Conservation (phyloP, 2,113 vertebrate genomes). For the Lota lota region DNA sequence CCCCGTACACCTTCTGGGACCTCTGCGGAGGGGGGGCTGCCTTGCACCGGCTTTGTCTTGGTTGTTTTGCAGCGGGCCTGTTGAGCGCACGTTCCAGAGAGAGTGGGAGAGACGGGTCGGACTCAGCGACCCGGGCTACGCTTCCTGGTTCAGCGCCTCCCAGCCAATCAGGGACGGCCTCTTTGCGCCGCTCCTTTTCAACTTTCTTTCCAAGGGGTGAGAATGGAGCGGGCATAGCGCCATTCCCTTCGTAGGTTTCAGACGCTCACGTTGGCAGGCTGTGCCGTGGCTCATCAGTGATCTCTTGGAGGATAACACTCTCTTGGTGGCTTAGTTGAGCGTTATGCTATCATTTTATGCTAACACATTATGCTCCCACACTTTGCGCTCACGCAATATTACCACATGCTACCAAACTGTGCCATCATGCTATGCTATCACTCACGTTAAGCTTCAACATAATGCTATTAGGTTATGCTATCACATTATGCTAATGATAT, state of each 20-base stretch:
- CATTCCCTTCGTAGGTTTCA: neutral
- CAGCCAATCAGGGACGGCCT: conserved; percentile 28
- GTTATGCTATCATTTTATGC: too few relatives aligned
- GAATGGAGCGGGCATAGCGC: too few relatives aligned
- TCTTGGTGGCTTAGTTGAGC: too few relatives aligned
- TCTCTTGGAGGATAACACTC: neutral
- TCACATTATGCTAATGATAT: too few relatives aligned
- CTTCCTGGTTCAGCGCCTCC: conserved; percentile 45
- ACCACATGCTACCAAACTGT: too few relatives aligned
- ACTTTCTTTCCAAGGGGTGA: neutral
- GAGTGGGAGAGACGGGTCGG: conserved; percentile 46
- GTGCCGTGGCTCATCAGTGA: conserved; percentile 11
- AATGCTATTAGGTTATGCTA: too few relatives aligned
- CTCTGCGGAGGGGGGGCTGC: neutral
- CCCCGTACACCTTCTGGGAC: too few relatives aligned
- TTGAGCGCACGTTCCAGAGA: conserved; percentile 38
- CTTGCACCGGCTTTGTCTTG: conserved; percentile 27
- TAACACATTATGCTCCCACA: too few relatives aligned
- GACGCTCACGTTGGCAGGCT: conserved; percentile 5
- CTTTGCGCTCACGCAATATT: too few relatives aligned
- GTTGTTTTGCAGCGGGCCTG: conserved; percentile 35
- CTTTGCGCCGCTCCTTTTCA: neutral
- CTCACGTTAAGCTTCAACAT: too few relatives aligned
- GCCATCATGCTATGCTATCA: too few relatives aligned
- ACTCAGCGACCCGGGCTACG: conserved; percentile 22